Percentiles rank a stretch among this genome's conserved stretches.
These are phyloP conservation scores for Amblyteles armatorius DNA, from an alignment of 2,888 invertebrate genomes.

Conservation along the genomic window DNA sequence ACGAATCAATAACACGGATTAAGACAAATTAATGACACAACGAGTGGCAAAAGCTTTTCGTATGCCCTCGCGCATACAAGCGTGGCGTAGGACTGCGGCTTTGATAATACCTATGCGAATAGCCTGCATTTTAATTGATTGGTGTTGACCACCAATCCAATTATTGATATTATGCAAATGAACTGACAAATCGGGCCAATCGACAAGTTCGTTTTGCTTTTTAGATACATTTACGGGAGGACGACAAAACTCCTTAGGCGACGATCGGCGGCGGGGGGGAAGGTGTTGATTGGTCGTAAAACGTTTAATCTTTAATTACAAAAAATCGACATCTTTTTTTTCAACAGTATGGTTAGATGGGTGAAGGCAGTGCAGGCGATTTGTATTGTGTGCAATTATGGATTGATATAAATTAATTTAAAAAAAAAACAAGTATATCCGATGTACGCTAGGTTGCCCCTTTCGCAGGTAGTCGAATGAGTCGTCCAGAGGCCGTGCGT, in stretches of 20 bases:
- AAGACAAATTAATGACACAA: slow-evolving; percentile 44
- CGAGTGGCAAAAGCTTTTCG: slow-evolving; percentile 14
- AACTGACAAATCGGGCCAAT: slow-evolving; percentile 23
- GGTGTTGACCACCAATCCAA: slow-evolving; percentile 55
- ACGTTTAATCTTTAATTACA: not conserved
- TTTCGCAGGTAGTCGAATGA: not conserved
- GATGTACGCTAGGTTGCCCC: not conserved
- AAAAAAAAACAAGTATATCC: not conserved
- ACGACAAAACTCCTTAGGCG: not conserved
- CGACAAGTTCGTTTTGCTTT: not conserved
- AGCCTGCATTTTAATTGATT: slow-evolving; percentile 54
- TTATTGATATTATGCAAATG: slow-evolving; percentile 49
- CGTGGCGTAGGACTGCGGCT: slow-evolving; percentile 3
- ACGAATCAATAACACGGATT: slow-evolving; percentile 1
- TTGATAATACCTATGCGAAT: slow-evolving; percentile 32
- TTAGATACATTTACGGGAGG: not conserved
- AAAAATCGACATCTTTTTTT: not conserved
- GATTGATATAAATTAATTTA: not conserved
- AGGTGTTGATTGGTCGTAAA: not conserved
- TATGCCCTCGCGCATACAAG: not conserved
- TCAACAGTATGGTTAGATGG: not conserved
- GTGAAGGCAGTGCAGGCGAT: not conserved
- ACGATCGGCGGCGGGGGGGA: no score
- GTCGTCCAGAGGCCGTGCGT: not conserved
- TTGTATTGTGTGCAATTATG: not conserved